Evolutionary conservation across 2,888 invertebrate genomes (phyloP), one percentile per base, ranked within the genome.

Genomic region (Cryptocheilus praepositus): DNA sequence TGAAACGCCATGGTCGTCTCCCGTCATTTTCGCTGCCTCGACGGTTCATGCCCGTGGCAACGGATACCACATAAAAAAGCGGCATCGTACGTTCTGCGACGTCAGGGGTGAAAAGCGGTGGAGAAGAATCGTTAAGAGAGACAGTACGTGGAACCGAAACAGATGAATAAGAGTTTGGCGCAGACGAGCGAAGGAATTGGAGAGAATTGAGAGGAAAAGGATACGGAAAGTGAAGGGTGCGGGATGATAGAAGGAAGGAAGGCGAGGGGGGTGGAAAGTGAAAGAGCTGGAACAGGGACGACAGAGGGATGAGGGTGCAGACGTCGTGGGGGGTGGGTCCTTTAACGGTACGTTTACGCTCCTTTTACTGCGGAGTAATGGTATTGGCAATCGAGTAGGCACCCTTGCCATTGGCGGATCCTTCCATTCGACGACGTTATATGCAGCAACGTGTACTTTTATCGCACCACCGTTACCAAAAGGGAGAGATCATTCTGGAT

Each of bases 341-440:
- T 77, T 77, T 80, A 80, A 76, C 72, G 64, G 62, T 59, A 62
- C 75, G 67, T 79, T 80, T 77, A 78, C 73, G 75, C 61, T 76
- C 63, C 76, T 76, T 81, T 81, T 80, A 81, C 67, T 68, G 66
- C 73, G 46, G 61, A 67, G 73, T 83, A 79, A 82, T 81, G 74
- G 65, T 75, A 80, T 81, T 73, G 77, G 59, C 79, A 72, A 77
- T 77, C 71, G 73, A 58, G 63, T 77, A 71, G 63, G 63, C 75
- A 71, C 64, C 64, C 55, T 56, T 63, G 65, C 63, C 64, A 62
- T 65, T 61, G 57, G 45, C 22, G 57, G 21, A 44, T 43, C 19
- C 19, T 19, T 22, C 51, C 36, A 21, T 49, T 36, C 45, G 7
- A 21, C 58, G 55, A 28, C 16, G 18, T 11, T 61, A 52, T 45